Evolutionary conservation across 2,888 invertebrate species (phyloP).

Genomic region (Meteorus colon): DNA sequence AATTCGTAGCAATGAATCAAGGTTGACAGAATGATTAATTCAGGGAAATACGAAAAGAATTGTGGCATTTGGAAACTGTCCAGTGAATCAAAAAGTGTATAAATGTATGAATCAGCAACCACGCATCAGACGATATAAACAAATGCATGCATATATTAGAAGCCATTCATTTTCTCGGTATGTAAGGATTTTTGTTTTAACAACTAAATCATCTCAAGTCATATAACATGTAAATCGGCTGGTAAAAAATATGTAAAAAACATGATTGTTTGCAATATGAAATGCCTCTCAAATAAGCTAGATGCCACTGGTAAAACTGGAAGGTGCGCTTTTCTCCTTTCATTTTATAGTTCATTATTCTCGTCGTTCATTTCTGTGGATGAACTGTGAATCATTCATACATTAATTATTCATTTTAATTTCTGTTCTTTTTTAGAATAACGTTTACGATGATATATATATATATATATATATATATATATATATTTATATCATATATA

Average conservation of each 20-base stretch:
- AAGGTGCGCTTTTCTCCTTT: conserved; percentile 41
- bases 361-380: conserved; percentile 52
- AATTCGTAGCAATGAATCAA: background rate
- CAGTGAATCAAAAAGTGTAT: background rate
- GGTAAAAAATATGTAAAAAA: conserved; percentile 54
- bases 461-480: conserved; percentile 54
- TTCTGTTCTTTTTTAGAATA: conserved; percentile 54
- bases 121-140: background rate
- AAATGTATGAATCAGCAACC: background rate
- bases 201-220: conserved; percentile 44
- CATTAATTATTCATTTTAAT: conserved; percentile 51
- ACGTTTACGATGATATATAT: conserved; percentile 54
- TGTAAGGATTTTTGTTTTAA: background rate
- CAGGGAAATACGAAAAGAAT: background rate
- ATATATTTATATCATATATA: conserved; percentile 52
- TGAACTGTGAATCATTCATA: conserved; percentile 61
- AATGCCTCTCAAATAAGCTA: conserved; percentile 56
- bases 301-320: conserved; percentile 53
- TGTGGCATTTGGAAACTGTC: background rate
- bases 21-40: background rate
- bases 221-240: conserved; percentile 48
- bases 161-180: background rate
- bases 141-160: background rate
- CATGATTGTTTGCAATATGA: conserved; percentile 47
- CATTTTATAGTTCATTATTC: conserved; percentile 33